Percentiles rank a stretch among this genome's conserved stretches.
Conservation (phyloP, 2,797 vertebrate species). For the Malurus leucopterus region DNA sequence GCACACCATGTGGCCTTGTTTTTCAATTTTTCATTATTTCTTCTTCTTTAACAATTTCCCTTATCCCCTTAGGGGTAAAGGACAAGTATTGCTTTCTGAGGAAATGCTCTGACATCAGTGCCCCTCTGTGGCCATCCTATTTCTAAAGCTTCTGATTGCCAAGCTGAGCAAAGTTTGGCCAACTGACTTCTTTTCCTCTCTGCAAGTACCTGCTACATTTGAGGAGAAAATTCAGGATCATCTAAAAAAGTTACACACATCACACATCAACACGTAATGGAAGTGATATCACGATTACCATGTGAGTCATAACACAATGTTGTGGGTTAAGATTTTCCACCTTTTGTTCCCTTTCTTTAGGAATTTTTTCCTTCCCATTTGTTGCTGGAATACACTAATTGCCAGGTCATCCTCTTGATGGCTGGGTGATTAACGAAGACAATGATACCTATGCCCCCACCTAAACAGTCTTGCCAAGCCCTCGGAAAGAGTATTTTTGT, state of each 20-base stretch:
- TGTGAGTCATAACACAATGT: neutral
- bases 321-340: too few relatives aligned
- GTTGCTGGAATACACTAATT: too few relatives aligned
- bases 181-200: neutral
- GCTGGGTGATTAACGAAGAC: too few relatives aligned
- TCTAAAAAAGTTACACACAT: neutral
- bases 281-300: neutral
- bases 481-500: too few relatives aligned
- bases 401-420: too few relatives aligned
- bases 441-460: too few relatives aligned
- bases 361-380: too few relatives aligned
- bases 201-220: neutral
- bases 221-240: neutral
- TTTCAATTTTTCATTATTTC: slow-evolving; percentile 5
- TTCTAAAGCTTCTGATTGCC: neutral
- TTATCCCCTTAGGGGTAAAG: neutral
- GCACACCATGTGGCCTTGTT: neutral
- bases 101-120: neutral
- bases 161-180: neutral
- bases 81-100: neutral
- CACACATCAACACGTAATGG: neutral
- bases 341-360: too few relatives aligned
- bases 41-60: neutral
- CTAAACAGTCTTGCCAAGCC: too few relatives aligned
- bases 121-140: neutral